These are phyloP conservation scores for Trichechus manatus DNA, from an alignment of 2,113 vertebrate genomes.

Conservation along the genomic window DNA sequence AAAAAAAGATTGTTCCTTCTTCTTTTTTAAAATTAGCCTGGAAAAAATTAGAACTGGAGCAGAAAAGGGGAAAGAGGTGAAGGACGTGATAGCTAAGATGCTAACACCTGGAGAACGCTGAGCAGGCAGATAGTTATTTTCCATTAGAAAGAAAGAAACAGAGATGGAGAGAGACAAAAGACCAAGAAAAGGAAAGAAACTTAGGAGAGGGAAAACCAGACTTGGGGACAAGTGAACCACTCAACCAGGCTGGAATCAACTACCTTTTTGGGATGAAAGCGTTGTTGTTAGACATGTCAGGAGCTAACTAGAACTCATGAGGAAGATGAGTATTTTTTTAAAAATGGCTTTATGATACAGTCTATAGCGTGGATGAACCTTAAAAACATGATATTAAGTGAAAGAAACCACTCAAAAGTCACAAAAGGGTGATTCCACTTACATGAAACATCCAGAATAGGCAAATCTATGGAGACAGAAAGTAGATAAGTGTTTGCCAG, in stretches of 20 bases:
- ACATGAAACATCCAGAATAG: not conserved
- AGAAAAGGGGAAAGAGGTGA: not conserved
- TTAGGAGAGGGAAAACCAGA: not conserved
- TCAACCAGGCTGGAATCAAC: not conserved
- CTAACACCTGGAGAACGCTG: not conserved
- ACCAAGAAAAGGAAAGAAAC: too few species aligned
- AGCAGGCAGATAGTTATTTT: not conserved
- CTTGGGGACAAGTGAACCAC: not conserved
- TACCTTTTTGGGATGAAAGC: not conserved
- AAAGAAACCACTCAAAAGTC: not conserved
- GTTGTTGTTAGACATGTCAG: too few species aligned
- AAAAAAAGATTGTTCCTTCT: conserved; percentile 44
- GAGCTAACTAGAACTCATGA: not conserved
- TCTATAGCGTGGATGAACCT: not conserved
- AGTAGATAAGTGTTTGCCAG: not conserved
- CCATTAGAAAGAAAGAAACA: not conserved
- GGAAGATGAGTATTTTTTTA: not conserved
- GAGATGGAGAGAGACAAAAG: fast-evolving
- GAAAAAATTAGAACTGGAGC: not conserved
- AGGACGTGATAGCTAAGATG: not conserved
- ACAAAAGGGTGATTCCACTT: too few species aligned
- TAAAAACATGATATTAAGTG: not conserved
- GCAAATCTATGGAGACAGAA: too few species aligned
- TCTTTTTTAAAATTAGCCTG: conserved; percentile 51
- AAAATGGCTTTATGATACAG: not conserved